Evolutionary conservation across 30 jellyfish, hydroid and myxozoan species (phyloP), one percentile per base, ranked within the genome.

Genomic region (Catostylus mosaicus): DNA sequence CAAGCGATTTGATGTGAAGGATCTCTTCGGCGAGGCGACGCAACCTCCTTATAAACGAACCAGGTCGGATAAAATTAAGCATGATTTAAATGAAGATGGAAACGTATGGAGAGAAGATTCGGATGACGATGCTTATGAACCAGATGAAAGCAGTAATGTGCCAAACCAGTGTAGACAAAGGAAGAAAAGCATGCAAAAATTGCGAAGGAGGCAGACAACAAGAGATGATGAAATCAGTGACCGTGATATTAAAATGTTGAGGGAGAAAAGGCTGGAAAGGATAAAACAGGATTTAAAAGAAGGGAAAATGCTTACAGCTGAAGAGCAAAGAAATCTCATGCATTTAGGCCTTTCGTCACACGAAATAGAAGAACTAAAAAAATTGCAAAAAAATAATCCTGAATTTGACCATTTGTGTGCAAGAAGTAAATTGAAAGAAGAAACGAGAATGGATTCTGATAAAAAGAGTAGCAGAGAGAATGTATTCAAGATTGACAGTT

Each of bases 1-100:
- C 65, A 82, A 70, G 40, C 84, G 78, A 12, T 82, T 82, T 43
- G 86, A 82, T 35, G 92, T 82, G 64, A 82, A 69, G 38, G 77
- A 82, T 26, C 71, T 82, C 3, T 68, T 82, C 45, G 43, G 63
- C 1, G 92, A 82, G 26, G 1, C 35, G 4, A 76, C 75, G 8
- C 70, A 45, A 35, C 72, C 92, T 1, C 72, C 84, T 14, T 74
- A 86, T 11, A 82, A 82, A 22, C 56, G 75, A 35, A 73, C 73
- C n/a, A 68, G 51, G 40, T 23, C 47, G 20, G 86, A 82, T 20
- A 24, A 31, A 8, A 34, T 6, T 46, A 70, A 61, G 75, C 80
- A 43, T 24, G 64, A 36, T 0, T 23, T n/a, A 31, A 23, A 32
- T 1, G 88, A 77, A 8, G 31, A 29, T 32, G 66, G 65, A 3